Evolutionary conservation across 30 jellyfish, hydroid and myxozoan species (phyloP).

Genomic region (Aurelia sp.): DNA sequence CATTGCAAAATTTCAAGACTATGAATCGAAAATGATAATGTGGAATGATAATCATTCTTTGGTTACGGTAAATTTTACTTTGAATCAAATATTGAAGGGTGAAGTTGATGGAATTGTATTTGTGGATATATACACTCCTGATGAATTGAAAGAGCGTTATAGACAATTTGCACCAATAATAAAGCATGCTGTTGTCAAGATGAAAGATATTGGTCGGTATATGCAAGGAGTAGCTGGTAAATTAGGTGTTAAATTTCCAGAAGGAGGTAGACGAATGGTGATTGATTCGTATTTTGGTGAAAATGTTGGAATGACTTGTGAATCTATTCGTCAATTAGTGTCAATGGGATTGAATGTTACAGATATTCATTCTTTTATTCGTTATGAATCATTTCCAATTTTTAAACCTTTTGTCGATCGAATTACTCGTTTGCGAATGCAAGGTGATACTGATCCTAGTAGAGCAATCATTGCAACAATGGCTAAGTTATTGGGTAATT

Average conservation of each 20-base stretch:
- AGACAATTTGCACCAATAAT: slow-evolving; percentile 16
- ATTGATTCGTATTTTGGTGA: background rate
- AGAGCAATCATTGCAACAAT: too few relatives aligned
- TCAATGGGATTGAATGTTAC: too few relatives aligned
- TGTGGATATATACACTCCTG: background rate
- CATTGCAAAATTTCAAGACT: too few relatives aligned
- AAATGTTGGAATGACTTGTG: too few relatives aligned
- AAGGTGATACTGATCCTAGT: too few relatives aligned
- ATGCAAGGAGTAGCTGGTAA: background rate
- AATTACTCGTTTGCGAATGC: too few relatives aligned
- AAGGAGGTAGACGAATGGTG: background rate
- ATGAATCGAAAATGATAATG: background rate
- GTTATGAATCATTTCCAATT: too few relatives aligned
- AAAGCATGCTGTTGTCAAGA: slow-evolving; percentile 2
- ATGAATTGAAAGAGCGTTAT: background rate
- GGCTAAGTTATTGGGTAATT: too few relatives aligned
- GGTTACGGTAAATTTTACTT: background rate
- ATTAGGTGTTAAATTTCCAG: background rate
- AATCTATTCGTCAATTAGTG: too few relatives aligned
- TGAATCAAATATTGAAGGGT: background rate
- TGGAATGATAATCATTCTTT: background rate
- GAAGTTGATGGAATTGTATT: background rate
- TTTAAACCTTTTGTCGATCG: too few relatives aligned
- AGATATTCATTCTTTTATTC: too few relatives aligned
- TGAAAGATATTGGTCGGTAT: slow-evolving; percentile 15